Conservation (phyloP, 1,140 invertebrate species). For the Stenopsyche tienmushanensis region DNA sequence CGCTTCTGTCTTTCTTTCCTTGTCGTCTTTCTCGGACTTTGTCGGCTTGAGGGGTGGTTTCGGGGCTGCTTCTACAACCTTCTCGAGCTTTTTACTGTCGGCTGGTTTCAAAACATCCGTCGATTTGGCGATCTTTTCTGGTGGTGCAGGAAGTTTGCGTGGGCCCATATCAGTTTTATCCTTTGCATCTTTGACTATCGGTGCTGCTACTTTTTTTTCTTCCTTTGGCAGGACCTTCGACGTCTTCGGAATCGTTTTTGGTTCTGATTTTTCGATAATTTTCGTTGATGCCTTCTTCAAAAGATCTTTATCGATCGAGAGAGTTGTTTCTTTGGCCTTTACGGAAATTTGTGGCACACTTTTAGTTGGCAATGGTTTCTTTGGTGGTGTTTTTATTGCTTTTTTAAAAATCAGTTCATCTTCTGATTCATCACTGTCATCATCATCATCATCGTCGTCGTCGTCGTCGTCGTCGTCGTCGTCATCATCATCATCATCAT, state of each 20-base stretch:
- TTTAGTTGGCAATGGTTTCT: conserved; percentile 8
- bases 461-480: conserved; percentile 33
- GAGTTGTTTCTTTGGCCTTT: background rate
- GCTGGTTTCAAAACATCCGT: background rate
- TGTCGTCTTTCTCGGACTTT: background rate
- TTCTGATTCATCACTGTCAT: conserved; percentile 6
- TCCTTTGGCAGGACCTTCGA: background rate
- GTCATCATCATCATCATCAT: conserved; percentile 20
- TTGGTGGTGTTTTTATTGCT: conserved; percentile 14
- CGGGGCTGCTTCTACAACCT: too few relatives aligned
- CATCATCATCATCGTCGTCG: conserved; percentile 20
- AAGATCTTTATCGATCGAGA: background rate
- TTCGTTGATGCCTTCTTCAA: background rate
- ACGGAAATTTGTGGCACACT: background rate
- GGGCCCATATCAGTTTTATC: too few relatives aligned
- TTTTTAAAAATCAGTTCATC: conserved; percentile 19
- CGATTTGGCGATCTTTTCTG: too few relatives aligned
- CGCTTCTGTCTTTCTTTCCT: background rate
- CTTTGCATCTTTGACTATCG: too few relatives aligned
- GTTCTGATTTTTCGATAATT: background rate
- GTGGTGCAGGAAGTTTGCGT: too few relatives aligned
- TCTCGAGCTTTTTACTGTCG: background rate
- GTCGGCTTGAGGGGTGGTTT: too few relatives aligned
- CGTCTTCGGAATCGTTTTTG: background rate
- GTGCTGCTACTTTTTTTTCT: background rate